These are phyloP conservation scores for Orestias chungarensis DNA, from an alignment of 2,797 vertebrate genomes.

Conservation along the genomic window DNA sequence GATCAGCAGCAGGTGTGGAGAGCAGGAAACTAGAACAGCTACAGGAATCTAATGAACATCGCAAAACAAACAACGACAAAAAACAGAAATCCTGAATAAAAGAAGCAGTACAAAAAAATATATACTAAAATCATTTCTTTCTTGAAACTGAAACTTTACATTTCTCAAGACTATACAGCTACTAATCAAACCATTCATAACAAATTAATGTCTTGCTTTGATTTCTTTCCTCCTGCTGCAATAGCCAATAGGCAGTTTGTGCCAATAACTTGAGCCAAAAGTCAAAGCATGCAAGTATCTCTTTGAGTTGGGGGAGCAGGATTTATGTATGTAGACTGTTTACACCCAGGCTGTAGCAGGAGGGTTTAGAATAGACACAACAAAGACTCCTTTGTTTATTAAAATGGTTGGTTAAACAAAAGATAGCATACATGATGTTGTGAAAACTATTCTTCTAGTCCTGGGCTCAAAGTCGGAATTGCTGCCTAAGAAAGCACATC, in stretches of 20 bases:
- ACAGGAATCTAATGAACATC: too few relatives aligned
- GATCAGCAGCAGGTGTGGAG: too few relatives aligned
- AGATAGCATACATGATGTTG: background rate
- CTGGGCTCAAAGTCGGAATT: background rate
- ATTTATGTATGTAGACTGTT: background rate
- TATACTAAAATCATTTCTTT: too few relatives aligned
- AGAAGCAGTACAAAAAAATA: too few relatives aligned
- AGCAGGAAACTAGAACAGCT: too few relatives aligned
- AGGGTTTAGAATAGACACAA: background rate
- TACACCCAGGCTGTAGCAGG: background rate
- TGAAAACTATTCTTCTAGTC: background rate
- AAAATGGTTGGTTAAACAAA: background rate
- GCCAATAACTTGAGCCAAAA: background rate
- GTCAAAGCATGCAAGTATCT: background rate
- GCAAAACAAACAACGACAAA: too few relatives aligned
- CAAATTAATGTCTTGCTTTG: background rate
- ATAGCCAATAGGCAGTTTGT: too few relatives aligned
- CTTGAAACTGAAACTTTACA: too few relatives aligned
- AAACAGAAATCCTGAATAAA: too few relatives aligned
- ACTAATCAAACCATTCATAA: too few relatives aligned
- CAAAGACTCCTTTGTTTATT: background rate
- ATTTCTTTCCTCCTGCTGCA: background rate
- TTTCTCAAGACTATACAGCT: too few relatives aligned
- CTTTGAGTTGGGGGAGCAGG: too few relatives aligned
- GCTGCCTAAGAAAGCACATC: background rate